Evolutionary conservation across 2,113 vertebrate genomes (phyloP).

Genomic region (Otolemur garnettii): DNA sequence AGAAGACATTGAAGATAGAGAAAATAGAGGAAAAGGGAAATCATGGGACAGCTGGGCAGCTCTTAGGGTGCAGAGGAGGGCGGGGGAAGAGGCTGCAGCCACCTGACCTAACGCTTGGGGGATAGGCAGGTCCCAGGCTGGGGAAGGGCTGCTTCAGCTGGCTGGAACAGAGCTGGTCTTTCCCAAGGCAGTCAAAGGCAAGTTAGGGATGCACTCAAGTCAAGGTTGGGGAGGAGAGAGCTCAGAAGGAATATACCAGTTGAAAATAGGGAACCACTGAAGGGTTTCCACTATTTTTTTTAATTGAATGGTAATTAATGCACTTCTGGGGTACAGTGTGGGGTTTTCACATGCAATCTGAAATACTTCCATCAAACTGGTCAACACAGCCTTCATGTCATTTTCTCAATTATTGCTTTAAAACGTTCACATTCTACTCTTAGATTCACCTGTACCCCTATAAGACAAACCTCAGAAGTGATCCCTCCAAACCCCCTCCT

Average conservation of each 20-base stretch:
- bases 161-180: neutral
- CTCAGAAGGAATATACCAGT: neutral
- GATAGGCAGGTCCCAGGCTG: neutral
- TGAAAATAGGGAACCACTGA: neutral
- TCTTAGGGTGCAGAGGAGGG: too few species aligned
- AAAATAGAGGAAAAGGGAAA: neutral
- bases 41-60: neutral
- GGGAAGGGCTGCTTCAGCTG: accelerated
- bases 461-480: too few species aligned
- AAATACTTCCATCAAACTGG: too few species aligned
- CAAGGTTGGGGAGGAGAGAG: accelerated
- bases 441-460: too few species aligned
- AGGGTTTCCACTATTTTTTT: neutral
- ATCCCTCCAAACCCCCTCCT: too few species aligned
- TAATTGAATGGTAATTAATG: too few species aligned
- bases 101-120: too few species aligned
- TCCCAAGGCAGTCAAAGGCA: neutral
- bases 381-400: too few species aligned
- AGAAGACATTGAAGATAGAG: neutral
- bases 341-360: too few species aligned
- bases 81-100: neutral
- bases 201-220: neutral
- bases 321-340: too few species aligned
- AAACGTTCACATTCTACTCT: too few species aligned
- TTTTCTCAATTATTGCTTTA: too few species aligned